Conservation (phyloP, 1,140 invertebrate genomes). For the Drosophila persimilis region DNA sequence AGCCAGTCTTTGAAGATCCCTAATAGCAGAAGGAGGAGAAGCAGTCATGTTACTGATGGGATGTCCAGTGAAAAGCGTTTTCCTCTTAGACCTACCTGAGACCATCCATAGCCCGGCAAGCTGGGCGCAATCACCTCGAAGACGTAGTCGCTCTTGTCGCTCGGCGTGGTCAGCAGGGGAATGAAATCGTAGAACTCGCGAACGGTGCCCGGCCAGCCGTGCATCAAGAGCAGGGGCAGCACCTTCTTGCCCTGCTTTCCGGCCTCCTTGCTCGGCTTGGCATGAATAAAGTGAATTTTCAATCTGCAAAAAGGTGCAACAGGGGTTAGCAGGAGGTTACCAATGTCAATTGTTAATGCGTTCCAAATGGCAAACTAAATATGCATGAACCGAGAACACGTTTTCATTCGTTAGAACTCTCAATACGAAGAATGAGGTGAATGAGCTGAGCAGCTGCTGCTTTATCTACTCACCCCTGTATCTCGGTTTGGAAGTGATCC, state of each 20-base stretch:
- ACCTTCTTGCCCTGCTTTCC: slow-evolving; percentile 84
- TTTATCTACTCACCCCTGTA: slow-evolving; percentile 85
- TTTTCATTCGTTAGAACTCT: no score
- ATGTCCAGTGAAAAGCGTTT: neutral
- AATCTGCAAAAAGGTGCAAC: slow-evolving; percentile 83
- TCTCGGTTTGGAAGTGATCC: slow-evolving; percentile 89
- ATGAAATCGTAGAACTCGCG: slow-evolving; percentile 93
- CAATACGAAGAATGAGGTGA: no score
- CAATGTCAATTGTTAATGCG: slow-evolving; percentile 8
- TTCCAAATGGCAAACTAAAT: slow-evolving; percentile 8
- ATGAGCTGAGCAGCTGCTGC: neutral
- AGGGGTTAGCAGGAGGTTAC: slow-evolving; percentile 10
- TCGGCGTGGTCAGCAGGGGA: slow-evolving; percentile 86
- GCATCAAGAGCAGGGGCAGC: slow-evolving; percentile 89
- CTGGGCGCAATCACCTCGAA: slow-evolving; percentile 92
- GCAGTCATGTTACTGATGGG: neutral
- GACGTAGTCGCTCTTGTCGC: slow-evolving; percentile 86
- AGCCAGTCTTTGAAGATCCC: slow-evolving; percentile 86
- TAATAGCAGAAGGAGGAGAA: slow-evolving; percentile 35
- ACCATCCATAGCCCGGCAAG: slow-evolving; percentile 94
- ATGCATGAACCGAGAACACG: neutral
- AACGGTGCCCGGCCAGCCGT: slow-evolving; percentile 96
- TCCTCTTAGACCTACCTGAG: slow-evolving; percentile 84
- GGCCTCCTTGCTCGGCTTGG: slow-evolving; percentile 83
- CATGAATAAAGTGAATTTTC: slow-evolving; percentile 90